These are phyloP conservation scores for Diprion similis DNA, from an alignment of 1,140 invertebrate genomes.

Conservation along the genomic window DNA sequence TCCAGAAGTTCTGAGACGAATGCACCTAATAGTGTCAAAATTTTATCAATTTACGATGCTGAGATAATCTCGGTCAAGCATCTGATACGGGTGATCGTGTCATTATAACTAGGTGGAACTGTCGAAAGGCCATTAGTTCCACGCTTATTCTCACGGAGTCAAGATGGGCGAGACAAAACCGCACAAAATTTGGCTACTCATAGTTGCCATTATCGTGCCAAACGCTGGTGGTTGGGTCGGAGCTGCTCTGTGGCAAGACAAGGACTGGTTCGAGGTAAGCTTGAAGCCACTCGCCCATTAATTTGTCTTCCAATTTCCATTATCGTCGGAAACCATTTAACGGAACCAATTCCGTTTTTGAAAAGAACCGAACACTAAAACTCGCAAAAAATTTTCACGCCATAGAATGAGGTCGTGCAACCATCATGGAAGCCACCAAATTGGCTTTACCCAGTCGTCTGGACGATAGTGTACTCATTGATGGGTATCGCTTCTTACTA, in stretches of 20 bases:
- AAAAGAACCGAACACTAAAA: too few species aligned
- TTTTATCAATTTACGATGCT: too few species aligned
- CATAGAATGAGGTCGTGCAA: background rate
- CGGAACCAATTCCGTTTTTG: too few species aligned
- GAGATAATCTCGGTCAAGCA: too few species aligned
- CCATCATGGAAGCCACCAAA: background rate
- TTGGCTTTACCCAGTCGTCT: background rate
- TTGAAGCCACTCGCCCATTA: background rate
- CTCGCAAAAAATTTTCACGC: background rate
- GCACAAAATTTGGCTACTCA: background rate
- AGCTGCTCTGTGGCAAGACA: background rate
- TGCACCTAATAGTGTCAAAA: too few species aligned
- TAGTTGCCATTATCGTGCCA: background rate
- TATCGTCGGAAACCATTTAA: too few species aligned
- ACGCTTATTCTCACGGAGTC: background rate
- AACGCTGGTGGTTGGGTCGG: background rate
- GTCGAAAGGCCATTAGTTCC: too few species aligned
- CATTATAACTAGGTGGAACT: too few species aligned
- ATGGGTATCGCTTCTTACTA: conserved; percentile 1
- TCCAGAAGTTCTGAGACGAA: too few species aligned
- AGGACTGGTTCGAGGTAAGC: background rate
- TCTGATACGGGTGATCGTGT: too few species aligned
- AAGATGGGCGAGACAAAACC: background rate
- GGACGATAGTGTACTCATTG: background rate
- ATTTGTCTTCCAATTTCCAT: too few species aligned